Percentiles rank a stretch among this genome's conserved stretches.
These are phyloP conservation scores for Novumbra hubbsi DNA, from an alignment of 2,797 vertebrate species.

Conservation along the genomic window DNA sequence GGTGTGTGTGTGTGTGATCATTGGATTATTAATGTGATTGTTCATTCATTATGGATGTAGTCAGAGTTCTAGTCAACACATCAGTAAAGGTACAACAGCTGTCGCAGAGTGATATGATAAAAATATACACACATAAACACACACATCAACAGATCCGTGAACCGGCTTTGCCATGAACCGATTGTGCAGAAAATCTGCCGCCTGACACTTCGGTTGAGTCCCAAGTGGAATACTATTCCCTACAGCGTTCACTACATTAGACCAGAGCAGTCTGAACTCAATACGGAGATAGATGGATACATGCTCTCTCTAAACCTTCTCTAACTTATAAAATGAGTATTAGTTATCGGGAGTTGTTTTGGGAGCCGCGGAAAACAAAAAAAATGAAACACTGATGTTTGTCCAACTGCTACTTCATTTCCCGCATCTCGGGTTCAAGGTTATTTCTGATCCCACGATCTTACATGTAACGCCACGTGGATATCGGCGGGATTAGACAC, in stretches of 20 bases:
- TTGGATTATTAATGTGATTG: too few species aligned
- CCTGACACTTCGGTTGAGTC: background rate
- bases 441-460: too few species aligned
- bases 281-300: background rate
- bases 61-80: too few species aligned
- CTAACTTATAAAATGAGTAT: background rate
- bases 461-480: too few species aligned
- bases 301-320: background rate
- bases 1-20: background rate
- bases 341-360: background rate
- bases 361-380: background rate
- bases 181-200: background rate
- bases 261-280: background rate
- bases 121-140: too few species aligned
- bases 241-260: background rate
- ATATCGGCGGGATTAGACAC: too few species aligned
- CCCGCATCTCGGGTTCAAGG: too few species aligned
- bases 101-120: slow-evolving; percentile 42
- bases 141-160: background rate
- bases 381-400: too few species aligned
- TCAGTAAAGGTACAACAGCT: slow-evolving; percentile 37
- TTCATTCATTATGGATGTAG: too few species aligned
- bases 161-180: background rate
- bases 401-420: too few species aligned
- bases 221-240: background rate